Base-by-base conservation (phyloP, 2,113 vertebrate species). In the Paraplagusia blochii region DNA sequence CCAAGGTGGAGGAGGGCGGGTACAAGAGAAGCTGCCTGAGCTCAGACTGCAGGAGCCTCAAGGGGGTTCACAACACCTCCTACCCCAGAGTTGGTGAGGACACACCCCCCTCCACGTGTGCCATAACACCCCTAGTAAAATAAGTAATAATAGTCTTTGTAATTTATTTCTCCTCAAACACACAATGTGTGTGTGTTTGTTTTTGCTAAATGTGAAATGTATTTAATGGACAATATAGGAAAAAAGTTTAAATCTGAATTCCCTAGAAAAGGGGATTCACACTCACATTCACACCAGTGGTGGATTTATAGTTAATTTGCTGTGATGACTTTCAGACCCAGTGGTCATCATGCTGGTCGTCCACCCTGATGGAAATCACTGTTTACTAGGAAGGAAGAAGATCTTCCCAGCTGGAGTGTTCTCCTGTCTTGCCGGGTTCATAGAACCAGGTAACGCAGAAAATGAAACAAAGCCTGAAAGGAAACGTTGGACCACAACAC, bases 301-400 rank as follows among this genome's bases (percentile, higher is more conserved):
- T 36, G 35, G 35, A 36, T 36, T 7, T 36, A 36, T 36, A 36
- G 35, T 36, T 7, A 36, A 36, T 36, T 43, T 17, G 11, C 0
- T 40, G 16, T 66, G 18, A n/a, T 62, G 36, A n/a, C 53, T 39
- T 57, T 49, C 57, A 99, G 96, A 98, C 89, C 96, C 96, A 9
- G 95, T 97, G 44, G 95, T 96, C 63, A 98, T 99, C 89, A 99
- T 99, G 95, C 88, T 95, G 86, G 95, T 97, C 39, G 84, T 98
- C 79, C 95, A 98, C 73, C 95, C 95, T 13, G 95, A 96, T 81
- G 93, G 94, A 18, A 94, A 94, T 69, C 94, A 89, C 57, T 97
- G 94, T 68, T 89, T 99, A 79, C 83, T 99, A 85, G 96, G 95
- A 38, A 92, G 96, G 63, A 94, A 99, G 82, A 96, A 92, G 75